Evolutionary conservation across 2,888 invertebrate species (phyloP).

Genomic region (Sesia apiformis): DNA sequence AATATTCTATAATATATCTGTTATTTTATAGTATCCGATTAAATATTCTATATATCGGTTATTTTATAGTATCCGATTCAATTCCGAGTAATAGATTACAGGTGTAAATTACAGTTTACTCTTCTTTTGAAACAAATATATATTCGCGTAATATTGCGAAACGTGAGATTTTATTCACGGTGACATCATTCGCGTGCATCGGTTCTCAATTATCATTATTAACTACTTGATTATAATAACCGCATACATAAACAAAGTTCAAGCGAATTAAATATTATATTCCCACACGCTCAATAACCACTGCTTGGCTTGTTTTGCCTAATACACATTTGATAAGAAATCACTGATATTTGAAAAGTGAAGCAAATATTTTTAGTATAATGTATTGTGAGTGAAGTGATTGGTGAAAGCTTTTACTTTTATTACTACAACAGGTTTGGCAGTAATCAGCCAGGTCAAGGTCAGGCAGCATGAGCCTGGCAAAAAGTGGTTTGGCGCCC

Average conservation of each 20-base stretch:
- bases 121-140: neutral
- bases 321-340: too few species aligned
- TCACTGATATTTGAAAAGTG: too few species aligned
- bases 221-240: neutral
- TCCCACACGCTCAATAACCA: too few species aligned
- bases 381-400: conserved; percentile 4
- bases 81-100: too few species aligned
- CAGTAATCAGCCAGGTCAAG: conserved; percentile 56
- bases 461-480: conserved; percentile 28
- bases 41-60: too few species aligned
- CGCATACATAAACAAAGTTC: neutral
- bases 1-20: too few species aligned
- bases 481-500: conserved; percentile 52
- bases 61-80: too few species aligned
- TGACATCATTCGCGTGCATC: conserved; percentile 18
- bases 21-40: too few species aligned
- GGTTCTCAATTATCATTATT: neutral
- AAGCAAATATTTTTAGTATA: neutral
- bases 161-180: conserved; percentile 9
- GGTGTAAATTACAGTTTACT: too few species aligned
- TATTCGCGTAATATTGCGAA: conserved; percentile 5
- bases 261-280: too few species aligned
- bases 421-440: conserved; percentile 51
- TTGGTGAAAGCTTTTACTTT: conserved; percentile 64
- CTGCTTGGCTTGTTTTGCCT: too few species aligned